Percentiles rank a stretch among this genome's conserved stretches.
Conservation (phyloP, 1,140 invertebrate genomes). For the Chironomus striatipennis region DNA sequence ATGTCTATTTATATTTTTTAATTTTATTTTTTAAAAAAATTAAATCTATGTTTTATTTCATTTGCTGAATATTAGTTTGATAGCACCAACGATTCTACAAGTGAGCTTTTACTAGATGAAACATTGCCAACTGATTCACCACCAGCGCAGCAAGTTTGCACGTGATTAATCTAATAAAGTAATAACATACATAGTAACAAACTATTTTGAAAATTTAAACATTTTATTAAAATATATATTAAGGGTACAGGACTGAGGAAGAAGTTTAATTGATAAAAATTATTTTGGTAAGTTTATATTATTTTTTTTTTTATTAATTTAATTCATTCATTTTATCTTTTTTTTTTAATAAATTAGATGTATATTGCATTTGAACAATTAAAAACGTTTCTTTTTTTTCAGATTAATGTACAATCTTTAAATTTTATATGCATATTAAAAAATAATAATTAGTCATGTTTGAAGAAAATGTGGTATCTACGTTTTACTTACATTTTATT, state of each 20-base stretch:
- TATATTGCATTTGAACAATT: background rate
- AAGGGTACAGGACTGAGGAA: background rate
- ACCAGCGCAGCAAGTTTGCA: background rate
- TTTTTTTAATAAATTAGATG: background rate
- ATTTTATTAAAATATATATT: too few relatives aligned
- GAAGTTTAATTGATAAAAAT: background rate
- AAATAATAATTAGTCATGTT: too few relatives aligned
- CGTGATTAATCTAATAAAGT: background rate
- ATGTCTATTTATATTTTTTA: background rate
- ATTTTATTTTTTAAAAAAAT: background rate
- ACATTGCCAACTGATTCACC: background rate
- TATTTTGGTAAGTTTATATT: background rate
- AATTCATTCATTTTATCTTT: background rate
- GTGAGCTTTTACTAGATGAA: background rate
- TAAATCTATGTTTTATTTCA: too few relatives aligned
- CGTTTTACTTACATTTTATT: too few relatives aligned
- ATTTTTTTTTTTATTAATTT: background rate
- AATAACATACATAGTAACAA: background rate
- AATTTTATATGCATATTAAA: too few relatives aligned
- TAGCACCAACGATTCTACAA: conserved; percentile 16
- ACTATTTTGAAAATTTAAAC: background rate
- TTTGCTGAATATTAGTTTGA: background rate
- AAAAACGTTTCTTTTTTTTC: background rate
- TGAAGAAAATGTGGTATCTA: too few relatives aligned
- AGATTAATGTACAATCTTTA: background rate